phyloP scores from a whole-genome alignment of 2,113 vertebrate genomes.

The Malurus cyaneus region DNA sequence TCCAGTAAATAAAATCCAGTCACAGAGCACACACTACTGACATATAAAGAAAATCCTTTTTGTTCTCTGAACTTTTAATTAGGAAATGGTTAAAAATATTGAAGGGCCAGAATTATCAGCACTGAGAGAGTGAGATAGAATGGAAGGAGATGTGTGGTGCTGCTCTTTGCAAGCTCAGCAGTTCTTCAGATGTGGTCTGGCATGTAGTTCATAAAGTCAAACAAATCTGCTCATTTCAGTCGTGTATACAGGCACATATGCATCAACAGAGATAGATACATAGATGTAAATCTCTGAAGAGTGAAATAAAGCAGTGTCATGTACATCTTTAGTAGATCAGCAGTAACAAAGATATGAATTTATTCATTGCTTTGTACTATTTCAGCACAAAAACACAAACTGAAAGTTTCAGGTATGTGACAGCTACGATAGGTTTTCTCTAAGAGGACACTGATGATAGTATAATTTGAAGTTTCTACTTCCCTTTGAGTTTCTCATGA shows the following conservation, averaged over 20 bases:
- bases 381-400: background rate
- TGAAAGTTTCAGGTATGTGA: background rate
- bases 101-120: slow-evolving; percentile 9
- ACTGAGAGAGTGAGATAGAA: background rate
- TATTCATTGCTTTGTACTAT: background rate
- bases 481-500: background rate
- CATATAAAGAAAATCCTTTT: background rate
- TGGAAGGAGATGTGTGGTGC: slow-evolving; percentile 52
- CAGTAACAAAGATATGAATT: background rate
- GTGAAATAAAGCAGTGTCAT: background rate
- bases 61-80: background rate
- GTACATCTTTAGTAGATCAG: background rate
- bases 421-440: background rate
- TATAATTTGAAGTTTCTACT: background rate
- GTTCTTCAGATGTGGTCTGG: slow-evolving; percentile 89
- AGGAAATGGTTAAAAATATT: slow-evolving; percentile 44
- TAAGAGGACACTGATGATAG: background rate
- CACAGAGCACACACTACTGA: background rate
- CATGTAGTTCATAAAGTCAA: slow-evolving; percentile 85
- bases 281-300: slow-evolving; percentile 8
- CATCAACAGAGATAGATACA: background rate
- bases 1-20: background rate
- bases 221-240: slow-evolving; percentile 78
- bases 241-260: background rate
- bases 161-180: slow-evolving; percentile 79